Evolutionary conservation across 2,888 invertebrate genomes (phyloP).

Genomic region (Rotaria macrura): DNA sequence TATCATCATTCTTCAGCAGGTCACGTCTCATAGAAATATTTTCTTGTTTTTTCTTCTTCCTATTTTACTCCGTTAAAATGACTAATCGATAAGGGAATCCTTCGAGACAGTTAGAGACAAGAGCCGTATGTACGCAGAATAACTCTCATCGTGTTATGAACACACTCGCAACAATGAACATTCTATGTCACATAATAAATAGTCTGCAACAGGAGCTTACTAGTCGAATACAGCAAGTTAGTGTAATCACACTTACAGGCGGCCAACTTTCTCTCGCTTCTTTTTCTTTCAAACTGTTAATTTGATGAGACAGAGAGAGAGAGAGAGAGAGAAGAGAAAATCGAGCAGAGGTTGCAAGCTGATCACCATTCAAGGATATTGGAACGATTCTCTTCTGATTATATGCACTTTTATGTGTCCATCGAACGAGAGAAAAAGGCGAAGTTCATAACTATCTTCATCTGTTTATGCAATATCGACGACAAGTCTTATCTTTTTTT

Average conservation of each 20-base stretch:
- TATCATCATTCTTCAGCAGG: not conserved
- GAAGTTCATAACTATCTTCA: not conserved
- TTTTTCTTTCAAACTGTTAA: not conserved
- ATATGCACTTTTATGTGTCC: not conserved
- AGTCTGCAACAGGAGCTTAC: not conserved
- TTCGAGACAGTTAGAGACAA: not conserved
- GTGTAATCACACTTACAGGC: not conserved
- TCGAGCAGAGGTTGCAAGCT: not conserved
- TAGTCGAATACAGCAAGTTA: not conserved
- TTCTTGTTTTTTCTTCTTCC: not conserved
- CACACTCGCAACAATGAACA: not conserved
- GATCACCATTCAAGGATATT: not conserved
- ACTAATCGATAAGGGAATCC: not conserved
- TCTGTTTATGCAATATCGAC: not conserved
- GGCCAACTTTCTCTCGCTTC: not conserved
- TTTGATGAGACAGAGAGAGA: not conserved
- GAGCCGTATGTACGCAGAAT: not conserved
- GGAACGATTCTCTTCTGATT: not conserved
- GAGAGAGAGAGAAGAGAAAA: not conserved
- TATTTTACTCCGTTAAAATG: not conserved
- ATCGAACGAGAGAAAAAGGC: not conserved
- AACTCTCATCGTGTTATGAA: not conserved
- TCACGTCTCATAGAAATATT: conserved; percentile 2
- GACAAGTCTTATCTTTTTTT: not conserved
- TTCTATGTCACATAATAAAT: not conserved